Conservation (phyloP, 2,797 vertebrate genomes). For the Danio aesculapii region DNA sequence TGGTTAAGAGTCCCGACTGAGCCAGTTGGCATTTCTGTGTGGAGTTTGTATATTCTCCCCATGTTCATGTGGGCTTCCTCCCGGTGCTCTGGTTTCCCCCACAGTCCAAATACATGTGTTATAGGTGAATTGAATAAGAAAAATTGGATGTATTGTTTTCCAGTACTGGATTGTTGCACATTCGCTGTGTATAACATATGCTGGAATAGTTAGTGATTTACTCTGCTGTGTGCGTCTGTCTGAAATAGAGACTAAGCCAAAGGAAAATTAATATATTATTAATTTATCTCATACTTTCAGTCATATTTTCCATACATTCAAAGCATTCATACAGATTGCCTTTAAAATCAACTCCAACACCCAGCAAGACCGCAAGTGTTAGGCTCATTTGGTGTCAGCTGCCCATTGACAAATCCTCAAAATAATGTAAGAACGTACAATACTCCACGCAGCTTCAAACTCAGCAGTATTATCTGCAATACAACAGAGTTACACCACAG, state of each 20-base stretch:
- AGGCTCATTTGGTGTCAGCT: not conserved
- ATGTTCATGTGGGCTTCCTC: not conserved
- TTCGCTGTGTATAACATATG: too few relatives aligned
- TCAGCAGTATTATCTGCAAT: not conserved
- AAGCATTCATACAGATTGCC: not conserved
- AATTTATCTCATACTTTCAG: not conserved
- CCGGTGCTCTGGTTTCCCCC: too few relatives aligned
- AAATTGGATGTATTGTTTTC: too few relatives aligned
- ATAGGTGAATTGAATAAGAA: too few relatives aligned
- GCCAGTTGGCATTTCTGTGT: too few relatives aligned
- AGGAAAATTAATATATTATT: not conserved
- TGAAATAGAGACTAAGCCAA: too few relatives aligned
- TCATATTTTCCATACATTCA: not conserved
- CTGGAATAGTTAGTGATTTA: too few relatives aligned
- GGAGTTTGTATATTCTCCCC: not conserved
- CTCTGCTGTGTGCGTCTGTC: too few relatives aligned
- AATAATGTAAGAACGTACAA: constrained; percentile 4
- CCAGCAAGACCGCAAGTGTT: not conserved
- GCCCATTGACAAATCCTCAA: constrained; percentile 6
- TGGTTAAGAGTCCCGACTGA: too few relatives aligned
- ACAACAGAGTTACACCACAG: not conserved
- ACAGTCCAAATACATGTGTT: too few relatives aligned
- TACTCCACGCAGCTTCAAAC: not conserved
- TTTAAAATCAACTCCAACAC: not conserved
- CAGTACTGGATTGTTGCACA: too few relatives aligned